These are phyloP conservation scores for Serinus canaria DNA, from an alignment of 2,113 vertebrate species.

Conservation along the genomic window DNA sequence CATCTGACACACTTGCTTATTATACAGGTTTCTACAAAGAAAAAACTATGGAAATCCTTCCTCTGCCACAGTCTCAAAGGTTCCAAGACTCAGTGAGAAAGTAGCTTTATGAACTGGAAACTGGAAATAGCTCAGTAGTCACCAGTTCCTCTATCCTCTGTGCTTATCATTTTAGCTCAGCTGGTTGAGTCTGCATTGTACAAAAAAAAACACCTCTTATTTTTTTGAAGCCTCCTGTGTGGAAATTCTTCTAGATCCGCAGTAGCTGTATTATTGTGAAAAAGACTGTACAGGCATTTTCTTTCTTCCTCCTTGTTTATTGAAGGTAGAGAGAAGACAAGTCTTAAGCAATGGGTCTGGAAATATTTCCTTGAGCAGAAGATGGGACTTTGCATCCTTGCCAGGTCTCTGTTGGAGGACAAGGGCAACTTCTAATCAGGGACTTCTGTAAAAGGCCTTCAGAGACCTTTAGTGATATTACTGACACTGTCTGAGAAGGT, in stretches of 20 bases:
- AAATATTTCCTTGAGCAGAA: neutral
- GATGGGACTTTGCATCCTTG: neutral
- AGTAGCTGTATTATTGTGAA: neutral
- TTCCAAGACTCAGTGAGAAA: neutral
- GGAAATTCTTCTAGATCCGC: neutral
- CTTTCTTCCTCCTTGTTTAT: neutral
- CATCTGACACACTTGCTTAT: neutral
- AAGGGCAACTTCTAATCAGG: neutral
- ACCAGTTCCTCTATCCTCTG: neutral
- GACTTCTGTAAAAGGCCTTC: neutral
- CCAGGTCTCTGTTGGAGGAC: neutral
- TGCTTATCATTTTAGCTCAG: neutral
- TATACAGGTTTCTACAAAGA: neutral
- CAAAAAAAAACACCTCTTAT: neutral
- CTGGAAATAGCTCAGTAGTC: neutral
- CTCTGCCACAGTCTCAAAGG: neutral
- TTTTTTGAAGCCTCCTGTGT: neutral
- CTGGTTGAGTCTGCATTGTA: neutral
- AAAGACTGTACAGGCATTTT: neutral
- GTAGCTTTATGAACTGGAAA: neutral
- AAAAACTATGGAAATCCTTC: neutral
- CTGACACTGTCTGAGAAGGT: neutral
- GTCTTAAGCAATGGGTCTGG: neutral
- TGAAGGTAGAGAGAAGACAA: neutral
- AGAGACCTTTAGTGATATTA: neutral